Evolutionary conservation across 1,140 invertebrate genomes (phyloP).

Genomic region (Lepidostoma basale): DNA sequence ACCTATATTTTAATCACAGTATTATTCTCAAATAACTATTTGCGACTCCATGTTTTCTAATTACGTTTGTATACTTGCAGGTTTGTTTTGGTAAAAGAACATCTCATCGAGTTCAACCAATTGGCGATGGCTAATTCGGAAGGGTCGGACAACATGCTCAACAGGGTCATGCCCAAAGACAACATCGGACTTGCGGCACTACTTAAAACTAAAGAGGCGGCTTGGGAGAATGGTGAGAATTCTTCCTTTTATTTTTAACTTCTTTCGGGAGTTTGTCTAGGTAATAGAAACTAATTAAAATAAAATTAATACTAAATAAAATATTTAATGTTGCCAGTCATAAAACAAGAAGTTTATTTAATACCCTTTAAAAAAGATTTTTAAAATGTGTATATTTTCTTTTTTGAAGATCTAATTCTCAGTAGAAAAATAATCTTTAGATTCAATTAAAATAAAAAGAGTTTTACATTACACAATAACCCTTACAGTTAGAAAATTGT

Average conservation of each 20-base stretch:
- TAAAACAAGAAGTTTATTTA: too few relatives aligned
- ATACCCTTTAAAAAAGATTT: too few relatives aligned
- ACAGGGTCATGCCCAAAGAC: conserved; percentile 99
- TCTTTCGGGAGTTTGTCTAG: too few relatives aligned
- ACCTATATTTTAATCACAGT: conserved; percentile 1
- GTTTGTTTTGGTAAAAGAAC: conserved; percentile 93
- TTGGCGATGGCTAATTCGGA: conserved; percentile 98
- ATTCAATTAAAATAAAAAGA: too few relatives aligned
- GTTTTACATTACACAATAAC: too few relatives aligned
- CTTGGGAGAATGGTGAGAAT: conserved; percentile 83
- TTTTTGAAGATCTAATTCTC: too few relatives aligned
- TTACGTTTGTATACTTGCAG: conserved; percentile 66
- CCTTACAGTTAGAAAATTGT: too few relatives aligned
- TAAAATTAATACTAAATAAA: too few relatives aligned
- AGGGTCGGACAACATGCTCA: conserved; percentile 97
- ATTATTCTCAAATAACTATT: conserved; percentile 1
- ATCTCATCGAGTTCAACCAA: conserved; percentile 97
- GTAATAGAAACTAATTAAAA: too few relatives aligned
- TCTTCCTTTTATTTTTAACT: not conserved
- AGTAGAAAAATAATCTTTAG: too few relatives aligned
- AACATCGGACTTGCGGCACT: conserved; percentile 97
- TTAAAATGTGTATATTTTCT: too few relatives aligned
- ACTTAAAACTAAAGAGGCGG: conserved; percentile 90
- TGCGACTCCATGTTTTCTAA: conserved; percentile 12
- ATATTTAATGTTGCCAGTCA: too few relatives aligned